Conservation (phyloP, 35 echinoderm and acorn worm genomes). For the Eucidaris tribuloides region DNA sequence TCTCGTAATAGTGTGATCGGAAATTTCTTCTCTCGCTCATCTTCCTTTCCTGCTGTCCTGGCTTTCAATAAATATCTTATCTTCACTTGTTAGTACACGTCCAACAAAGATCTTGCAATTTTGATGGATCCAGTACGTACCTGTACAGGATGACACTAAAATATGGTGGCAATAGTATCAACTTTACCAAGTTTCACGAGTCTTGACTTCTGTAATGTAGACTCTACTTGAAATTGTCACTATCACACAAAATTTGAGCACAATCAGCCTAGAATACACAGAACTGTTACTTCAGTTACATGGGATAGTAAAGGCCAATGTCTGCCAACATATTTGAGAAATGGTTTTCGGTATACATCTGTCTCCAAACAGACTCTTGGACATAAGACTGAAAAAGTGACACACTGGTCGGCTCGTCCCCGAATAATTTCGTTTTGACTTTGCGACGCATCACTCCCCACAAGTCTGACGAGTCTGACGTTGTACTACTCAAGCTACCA, state of each 20-base stretch:
- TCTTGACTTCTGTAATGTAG: too few species aligned
- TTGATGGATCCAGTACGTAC: too few species aligned
- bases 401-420: neutral
- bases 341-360: neutral
- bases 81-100: too few species aligned
- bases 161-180: too few species aligned
- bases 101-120: too few species aligned
- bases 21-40: conserved; percentile 86
- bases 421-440: neutral
- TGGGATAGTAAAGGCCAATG: neutral
- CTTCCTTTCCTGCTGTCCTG: neutral
- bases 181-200: too few species aligned
- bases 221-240: too few species aligned
- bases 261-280: too few species aligned
- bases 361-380: neutral
- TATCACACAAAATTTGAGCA: too few species aligned
- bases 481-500: neutral
- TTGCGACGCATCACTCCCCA: neutral
- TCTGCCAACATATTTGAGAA: neutral
- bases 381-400: conserved; percentile 5
- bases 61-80: too few species aligned
- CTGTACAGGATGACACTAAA: too few species aligned
- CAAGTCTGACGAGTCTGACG: neutral
- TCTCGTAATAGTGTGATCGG: conserved; percentile 87
- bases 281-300: too few species aligned